These are phyloP conservation scores for Brevipalpus yothersi DNA, from an alignment of 1,140 invertebrate species.

Conservation along the genomic window DNA sequence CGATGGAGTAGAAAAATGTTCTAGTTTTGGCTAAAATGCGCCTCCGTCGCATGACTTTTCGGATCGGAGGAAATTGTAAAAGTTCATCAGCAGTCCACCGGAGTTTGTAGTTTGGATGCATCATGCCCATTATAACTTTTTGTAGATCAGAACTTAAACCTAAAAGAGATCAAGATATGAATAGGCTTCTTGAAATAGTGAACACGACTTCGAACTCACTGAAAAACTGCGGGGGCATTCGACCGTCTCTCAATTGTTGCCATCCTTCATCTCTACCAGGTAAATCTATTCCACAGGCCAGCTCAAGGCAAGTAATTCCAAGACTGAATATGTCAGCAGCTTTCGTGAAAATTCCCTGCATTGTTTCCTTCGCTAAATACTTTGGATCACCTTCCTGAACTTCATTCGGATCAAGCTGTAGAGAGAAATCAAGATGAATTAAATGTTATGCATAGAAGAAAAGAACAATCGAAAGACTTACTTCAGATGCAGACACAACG, in stretches of 20 bases:
- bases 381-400: slow-evolving; percentile 45
- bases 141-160: slow-evolving; percentile 29
- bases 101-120: slow-evolving; percentile 24
- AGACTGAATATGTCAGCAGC: slow-evolving; percentile 32
- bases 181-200: background rate
- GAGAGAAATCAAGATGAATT: slow-evolving; percentile 4
- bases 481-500: slow-evolving; percentile 33
- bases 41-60: background rate
- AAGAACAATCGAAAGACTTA: slow-evolving; percentile 15
- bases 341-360: slow-evolving; percentile 34
- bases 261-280: slow-evolving; percentile 37
- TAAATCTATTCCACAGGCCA: slow-evolving; percentile 40
- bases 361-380: slow-evolving; percentile 43
- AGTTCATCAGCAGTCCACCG: slow-evolving; percentile 29
- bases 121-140: slow-evolving; percentile 29
- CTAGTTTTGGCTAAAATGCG: background rate
- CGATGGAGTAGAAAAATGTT: background rate
- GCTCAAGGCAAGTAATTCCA: slow-evolving; percentile 43
- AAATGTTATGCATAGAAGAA: background rate
- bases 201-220: slow-evolving; percentile 13
- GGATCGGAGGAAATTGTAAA: slow-evolving; percentile 14
- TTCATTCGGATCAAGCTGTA: slow-evolving; percentile 24
- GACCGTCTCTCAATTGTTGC: slow-evolving; percentile 34
- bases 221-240: slow-evolving; percentile 23
- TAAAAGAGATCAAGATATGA: slow-evolving; percentile 13